Base-by-base conservation (phyloP, 2,797 vertebrate genomes). In the Syngnathus rostellatus region DNA sequence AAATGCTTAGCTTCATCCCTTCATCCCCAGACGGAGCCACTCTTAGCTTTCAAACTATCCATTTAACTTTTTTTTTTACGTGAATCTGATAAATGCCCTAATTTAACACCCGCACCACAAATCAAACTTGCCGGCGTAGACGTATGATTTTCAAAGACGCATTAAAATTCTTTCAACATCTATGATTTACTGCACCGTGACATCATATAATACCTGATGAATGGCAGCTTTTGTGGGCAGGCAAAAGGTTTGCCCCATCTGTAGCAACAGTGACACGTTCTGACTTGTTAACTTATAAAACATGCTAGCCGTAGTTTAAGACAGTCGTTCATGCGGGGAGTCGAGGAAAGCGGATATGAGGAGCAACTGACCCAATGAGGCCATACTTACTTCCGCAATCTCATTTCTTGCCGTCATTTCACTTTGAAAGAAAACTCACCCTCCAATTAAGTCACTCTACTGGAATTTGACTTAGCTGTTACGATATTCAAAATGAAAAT, bases 381-480 rank as follows among this genome's bases (percentile, higher is more conserved):
- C 55, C 55, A 6, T 8, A 16, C 55, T 5, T 21, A 41, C 39
- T 59, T 59, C 53, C 53, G 55, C 46, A 6, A 17, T 48, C 46
- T 41, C 37, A n/a, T 59, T 39, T 39, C 25, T 57, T 57, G 54
- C 23, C 25, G 11, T 16, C 25, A 58, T 58, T 58, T 58, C 31
- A 14, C 54, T 11, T 31, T 25, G 45, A 8, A 21, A 14, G 23
- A 21, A 63, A 63, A 19, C 25, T n/a, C 11, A 50, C 8, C 23
- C 62, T 6, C 11, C 46, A 51, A 64, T 64, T 51, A 51, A 50
- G 62, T 17, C 31, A 38, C 38, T 53, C n/a, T 64, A 17, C 63
- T 51, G 63, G 48, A 50, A 40, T 64, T 37, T 37, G 48, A 37
- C 45, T 63, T 16, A 5, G 31, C 48, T 37, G 31, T 51, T 50